Evolutionary conservation across 2,797 vertebrate genomes (phyloP).

Genomic region (Chelmon rostratus): DNA sequence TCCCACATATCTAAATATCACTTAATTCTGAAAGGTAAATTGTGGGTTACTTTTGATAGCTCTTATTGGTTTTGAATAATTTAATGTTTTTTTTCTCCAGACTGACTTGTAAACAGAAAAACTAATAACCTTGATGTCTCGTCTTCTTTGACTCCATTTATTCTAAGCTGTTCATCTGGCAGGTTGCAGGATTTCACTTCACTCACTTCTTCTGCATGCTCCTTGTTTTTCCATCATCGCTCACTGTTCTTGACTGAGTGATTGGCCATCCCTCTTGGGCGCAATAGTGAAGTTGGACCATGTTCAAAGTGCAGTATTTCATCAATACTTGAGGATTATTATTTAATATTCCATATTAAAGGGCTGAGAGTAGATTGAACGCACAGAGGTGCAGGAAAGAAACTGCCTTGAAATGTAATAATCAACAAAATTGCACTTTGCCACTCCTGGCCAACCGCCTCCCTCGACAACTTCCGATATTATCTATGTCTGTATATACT

Average conservation of each 20-base stretch:
- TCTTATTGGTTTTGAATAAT: not conserved
- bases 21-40: not conserved
- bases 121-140: not conserved
- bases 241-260: conserved; percentile 22
- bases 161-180: not conserved
- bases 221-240: conserved; percentile 25
- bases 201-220: conserved; percentile 13
- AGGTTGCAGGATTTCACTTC: not conserved
- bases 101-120: not conserved
- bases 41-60: not conserved
- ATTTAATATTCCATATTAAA: conserved; percentile 42
- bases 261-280: conserved; percentile 23
- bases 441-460: conserved; percentile 3
- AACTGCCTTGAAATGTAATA: conserved; percentile 38
- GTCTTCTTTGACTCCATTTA: not conserved
- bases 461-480: conserved; percentile 17
- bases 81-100: not conserved
- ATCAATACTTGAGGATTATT: conserved; percentile 41
- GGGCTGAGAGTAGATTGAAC: conserved; percentile 16
- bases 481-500: not conserved
- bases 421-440: conserved; percentile 48
- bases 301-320: conserved; percentile 35
- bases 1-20: not conserved
- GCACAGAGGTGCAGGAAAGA: conserved; percentile 29
- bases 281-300: conserved; percentile 27